Conservation (phyloP, 2,113 vertebrate species). For the Labeo catla region DNA sequence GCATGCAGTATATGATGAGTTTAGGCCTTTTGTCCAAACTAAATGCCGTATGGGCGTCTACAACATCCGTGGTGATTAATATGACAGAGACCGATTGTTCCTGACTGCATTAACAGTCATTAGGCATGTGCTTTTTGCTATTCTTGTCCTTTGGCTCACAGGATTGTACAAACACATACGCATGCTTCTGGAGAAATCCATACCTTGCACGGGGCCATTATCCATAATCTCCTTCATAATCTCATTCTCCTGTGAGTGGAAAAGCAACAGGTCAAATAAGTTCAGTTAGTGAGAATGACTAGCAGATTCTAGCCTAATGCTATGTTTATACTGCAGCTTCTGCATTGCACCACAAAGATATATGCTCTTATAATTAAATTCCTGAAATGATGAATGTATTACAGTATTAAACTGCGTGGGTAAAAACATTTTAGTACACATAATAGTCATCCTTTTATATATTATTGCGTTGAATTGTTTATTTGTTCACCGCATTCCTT, state of each 20-base stretch:
- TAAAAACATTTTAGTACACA: neutral
- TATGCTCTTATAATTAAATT: neutral
- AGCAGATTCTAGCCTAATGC: neutral
- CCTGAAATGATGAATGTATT: neutral
- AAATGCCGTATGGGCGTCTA: neutral
- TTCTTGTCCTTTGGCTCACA: slow-evolving; percentile 44
- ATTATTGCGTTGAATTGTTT: neutral
- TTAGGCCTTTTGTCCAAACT: neutral
- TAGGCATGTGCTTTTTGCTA: neutral
- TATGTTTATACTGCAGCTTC: neutral
- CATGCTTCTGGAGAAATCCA: neutral
- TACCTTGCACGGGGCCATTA: slow-evolving; percentile 97
- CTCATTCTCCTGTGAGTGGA: slow-evolving; percentile 86
- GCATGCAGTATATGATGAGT: neutral
- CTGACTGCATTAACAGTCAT: neutral
- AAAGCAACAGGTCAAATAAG: slow-evolving; percentile 11
- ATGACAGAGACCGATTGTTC: neutral
- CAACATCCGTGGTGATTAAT: neutral
- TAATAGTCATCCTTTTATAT: neutral
- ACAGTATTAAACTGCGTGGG: neutral
- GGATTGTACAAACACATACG: slow-evolving; percentile 30
- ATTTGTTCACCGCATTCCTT: neutral
- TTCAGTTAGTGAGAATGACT: neutral
- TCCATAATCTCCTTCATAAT: slow-evolving; percentile 98
- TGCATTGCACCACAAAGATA: neutral